Percentiles rank a stretch among this genome's conserved stretches.
These are phyloP conservation scores for Leuctra nigra DNA, from an alignment of 2,888 invertebrate genomes.

Conservation along the genomic window DNA sequence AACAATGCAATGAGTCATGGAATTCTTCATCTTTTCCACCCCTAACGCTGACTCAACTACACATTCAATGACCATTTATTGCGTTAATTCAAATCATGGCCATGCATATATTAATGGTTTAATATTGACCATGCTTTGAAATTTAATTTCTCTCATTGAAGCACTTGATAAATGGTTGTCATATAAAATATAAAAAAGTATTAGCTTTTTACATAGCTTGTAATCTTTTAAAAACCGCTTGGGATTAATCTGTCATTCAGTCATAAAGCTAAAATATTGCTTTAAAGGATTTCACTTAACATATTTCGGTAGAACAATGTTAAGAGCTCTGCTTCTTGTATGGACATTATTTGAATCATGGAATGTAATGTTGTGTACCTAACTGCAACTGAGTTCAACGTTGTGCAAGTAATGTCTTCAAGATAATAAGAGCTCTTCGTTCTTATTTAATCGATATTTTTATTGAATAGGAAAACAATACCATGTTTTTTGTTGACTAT, in stretches of 20 bases:
- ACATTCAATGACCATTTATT: too few relatives aligned
- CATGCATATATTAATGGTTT: neutral
- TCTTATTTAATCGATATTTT: neutral
- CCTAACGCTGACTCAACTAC: too few relatives aligned
- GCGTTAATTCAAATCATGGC: too few relatives aligned
- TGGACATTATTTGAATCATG: neutral
- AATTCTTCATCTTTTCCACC: too few relatives aligned
- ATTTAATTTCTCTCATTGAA: neutral
- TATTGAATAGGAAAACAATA: too few relatives aligned
- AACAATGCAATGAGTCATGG: too few relatives aligned
- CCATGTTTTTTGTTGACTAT: too few relatives aligned
- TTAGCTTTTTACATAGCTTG: too few relatives aligned
- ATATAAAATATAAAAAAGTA: neutral
- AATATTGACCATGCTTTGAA: neutral
- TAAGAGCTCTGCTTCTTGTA: neutral
- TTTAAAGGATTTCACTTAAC: neutral
- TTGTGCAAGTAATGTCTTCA: neutral
- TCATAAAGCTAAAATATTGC: neutral
- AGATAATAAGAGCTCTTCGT: neutral
- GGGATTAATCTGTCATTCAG: conserved; percentile 1
- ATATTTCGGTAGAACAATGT: neutral
- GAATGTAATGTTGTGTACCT: neutral
- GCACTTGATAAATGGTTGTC: neutral
- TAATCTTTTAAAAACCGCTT: too few relatives aligned
- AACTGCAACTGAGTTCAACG: neutral